These are phyloP conservation scores for Biston betularia DNA, from an alignment of 2,888 invertebrate genomes.

Conservation along the genomic window DNA sequence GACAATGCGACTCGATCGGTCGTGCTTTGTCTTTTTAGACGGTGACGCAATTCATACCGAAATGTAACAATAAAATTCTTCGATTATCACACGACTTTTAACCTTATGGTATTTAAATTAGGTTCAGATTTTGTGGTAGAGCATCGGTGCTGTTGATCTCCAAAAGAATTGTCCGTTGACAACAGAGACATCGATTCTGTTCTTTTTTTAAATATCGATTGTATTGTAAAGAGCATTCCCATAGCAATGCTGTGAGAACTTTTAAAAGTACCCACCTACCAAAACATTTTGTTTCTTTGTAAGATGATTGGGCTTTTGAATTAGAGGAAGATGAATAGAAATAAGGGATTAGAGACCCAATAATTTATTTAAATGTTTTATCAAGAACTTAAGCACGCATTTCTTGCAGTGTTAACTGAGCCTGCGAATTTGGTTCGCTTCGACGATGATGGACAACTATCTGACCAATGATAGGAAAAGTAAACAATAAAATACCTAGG, in stretches of 20 bases:
- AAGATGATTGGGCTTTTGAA: not conserved
- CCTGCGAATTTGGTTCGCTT: too few species aligned
- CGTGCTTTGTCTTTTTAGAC: slow-evolving; percentile 84
- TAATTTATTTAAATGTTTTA: too few species aligned
- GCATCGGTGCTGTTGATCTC: slow-evolving; percentile 64
- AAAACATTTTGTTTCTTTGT: slow-evolving; percentile 17
- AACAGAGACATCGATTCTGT: slow-evolving; percentile 84
- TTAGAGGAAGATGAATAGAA: too few species aligned
- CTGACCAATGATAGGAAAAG: too few species aligned
- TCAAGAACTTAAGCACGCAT: too few species aligned
- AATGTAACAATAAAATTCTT: slow-evolving; percentile 75
- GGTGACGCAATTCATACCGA: slow-evolving; percentile 83
- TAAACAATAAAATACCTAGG: not conserved
- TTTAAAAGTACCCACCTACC: slow-evolving; percentile 58
- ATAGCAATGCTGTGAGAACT: slow-evolving; percentile 81
- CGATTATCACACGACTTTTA: slow-evolving; percentile 46
- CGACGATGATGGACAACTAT: too few species aligned
- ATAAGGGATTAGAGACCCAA: not conserved
- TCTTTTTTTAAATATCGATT: slow-evolving; percentile 85
- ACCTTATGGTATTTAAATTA: slow-evolving; percentile 48
- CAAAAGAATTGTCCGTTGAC: slow-evolving; percentile 83
- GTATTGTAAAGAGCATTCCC: slow-evolving; percentile 85
- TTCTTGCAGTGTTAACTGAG: too few species aligned
- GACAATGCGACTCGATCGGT: slow-evolving; percentile 75
- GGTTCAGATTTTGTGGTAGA: slow-evolving; percentile 47